Conservation (phyloP, 2,888 invertebrate species). For the Drosophila paracracens region DNA sequence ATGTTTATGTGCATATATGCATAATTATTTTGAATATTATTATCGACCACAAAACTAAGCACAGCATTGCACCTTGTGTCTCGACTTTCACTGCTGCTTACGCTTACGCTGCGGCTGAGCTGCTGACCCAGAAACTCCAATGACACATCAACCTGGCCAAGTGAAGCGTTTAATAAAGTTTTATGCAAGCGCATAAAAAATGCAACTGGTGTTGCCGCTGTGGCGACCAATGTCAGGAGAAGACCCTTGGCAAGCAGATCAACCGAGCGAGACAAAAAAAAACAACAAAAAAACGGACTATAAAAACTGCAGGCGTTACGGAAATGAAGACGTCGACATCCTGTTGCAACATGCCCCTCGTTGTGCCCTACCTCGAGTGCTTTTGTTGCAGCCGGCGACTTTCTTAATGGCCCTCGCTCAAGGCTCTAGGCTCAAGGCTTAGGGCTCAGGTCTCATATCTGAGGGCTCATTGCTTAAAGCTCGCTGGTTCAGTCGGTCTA, state of each 20-base stretch:
- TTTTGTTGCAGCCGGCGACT: constrained; percentile 48
- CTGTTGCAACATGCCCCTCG: constrained; percentile 42
- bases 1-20: constrained; percentile 1
- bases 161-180: constrained; percentile 36
- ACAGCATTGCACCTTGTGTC: constrained; percentile 65
- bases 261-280: constrained; percentile 6
- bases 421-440: constrained; percentile 13
- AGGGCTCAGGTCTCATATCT: constrained; percentile 1
- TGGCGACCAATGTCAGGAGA: constrained; percentile 10
- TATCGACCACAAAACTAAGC: constrained; percentile 10
- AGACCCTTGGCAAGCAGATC: constrained; percentile 1
- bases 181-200: constrained; percentile 57
- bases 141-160: constrained; percentile 53
- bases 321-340: constrained; percentile 76
- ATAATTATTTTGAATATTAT: constrained; percentile 1
- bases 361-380: background rate
- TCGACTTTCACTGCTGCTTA: constrained; percentile 61
- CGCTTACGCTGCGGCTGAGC: constrained; percentile 20
- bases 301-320: constrained; percentile 65
- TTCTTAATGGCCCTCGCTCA: constrained; percentile 58
- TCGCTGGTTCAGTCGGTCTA: constrained; percentile 37
- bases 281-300: constrained; percentile 8
- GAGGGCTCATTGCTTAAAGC: constrained; percentile 23
- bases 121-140: constrained; percentile 66
- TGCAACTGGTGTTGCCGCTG: constrained; percentile 48